Base-by-base conservation (phyloP, 2,888 invertebrate species). In the Luperina nickerlii region DNA sequence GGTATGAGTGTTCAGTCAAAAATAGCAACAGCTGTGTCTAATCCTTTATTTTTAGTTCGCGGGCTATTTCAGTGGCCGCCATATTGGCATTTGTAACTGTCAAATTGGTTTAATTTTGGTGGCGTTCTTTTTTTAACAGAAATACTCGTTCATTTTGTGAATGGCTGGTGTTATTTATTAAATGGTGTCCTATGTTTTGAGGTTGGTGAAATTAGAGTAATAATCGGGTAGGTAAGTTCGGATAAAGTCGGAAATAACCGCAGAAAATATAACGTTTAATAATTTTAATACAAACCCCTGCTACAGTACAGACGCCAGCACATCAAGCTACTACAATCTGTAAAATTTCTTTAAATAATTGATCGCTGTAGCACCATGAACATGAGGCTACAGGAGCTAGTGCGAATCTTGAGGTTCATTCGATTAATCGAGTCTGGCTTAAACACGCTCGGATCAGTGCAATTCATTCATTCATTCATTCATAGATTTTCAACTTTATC, bases 21-120 rank as follows among this genome's bases (percentile, higher is more conserved):
- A 86, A 88, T 88, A 88, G 51, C 78, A 13, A 69, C 87, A 79
- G 79, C 81, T 68, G 74, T 76, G 76, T 81, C 76, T 72, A 76
- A 75, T 63, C 51, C 62, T 82, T 88, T 88, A 85, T 85, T 81
- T 78, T 78, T 88, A 88, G 79, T 73, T 73, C 66, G 54, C 62
- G 24, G 42, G 71, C 82, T 88, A 88, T 87, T 87, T 88, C 51
- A 45, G 81, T 32, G 42, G 45, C 66, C 48, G 71, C 75, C 82
- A 79, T 79, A 48, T 80, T 87, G 87, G 70, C 78, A 80, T 85
- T 80, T 80, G 78, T 85, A 66, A 74, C 67, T 79, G 85, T 77
- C 74, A 83, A 83, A 79, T 82, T 60, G 45, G 18, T 85, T 85
- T 38, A 70, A 70, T 72, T 82, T 51, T 82, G 74, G 67, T 54